phyloP scores from a whole-genome alignment of 1,140 invertebrate genomes.

The Atta texana region DNA sequence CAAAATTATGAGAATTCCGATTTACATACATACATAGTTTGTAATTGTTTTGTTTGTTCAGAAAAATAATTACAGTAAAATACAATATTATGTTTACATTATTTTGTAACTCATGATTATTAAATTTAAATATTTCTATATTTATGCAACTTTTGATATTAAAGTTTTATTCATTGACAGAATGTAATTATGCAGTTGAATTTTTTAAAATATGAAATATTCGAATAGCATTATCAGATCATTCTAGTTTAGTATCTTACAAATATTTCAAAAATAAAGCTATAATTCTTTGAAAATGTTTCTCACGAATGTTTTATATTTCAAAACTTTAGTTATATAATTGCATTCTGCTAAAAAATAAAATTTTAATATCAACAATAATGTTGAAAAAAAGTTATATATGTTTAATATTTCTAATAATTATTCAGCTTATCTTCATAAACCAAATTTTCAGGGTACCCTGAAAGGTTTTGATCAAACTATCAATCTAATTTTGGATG shows the following conservation, averaged over 20 bases:
- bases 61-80: neutral
- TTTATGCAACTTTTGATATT: neutral
- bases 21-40: neutral
- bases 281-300: neutral
- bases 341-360: neutral
- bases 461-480: constrained; percentile 98
- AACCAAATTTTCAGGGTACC: constrained; percentile 88
- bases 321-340: neutral
- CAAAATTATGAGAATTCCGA: neutral
- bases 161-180: neutral
- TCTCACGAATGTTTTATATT: neutral
- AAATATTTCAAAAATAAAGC: neutral
- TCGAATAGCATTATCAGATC: neutral
- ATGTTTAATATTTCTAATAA: neutral
- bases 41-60: no score
- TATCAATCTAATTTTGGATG: constrained; percentile 98
- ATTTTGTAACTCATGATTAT: neutral
- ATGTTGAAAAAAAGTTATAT: no score
- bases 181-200: neutral
- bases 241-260: neutral
- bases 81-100: neutral
- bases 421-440: constrained; percentile 1
- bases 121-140: neutral
- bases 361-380: neutral
- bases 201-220: neutral